Evolutionary conservation across 2,888 invertebrate genomes (phyloP), one percentile per base, ranked within the genome.

Genomic region (Leptinotarsa peninsularis): DNA sequence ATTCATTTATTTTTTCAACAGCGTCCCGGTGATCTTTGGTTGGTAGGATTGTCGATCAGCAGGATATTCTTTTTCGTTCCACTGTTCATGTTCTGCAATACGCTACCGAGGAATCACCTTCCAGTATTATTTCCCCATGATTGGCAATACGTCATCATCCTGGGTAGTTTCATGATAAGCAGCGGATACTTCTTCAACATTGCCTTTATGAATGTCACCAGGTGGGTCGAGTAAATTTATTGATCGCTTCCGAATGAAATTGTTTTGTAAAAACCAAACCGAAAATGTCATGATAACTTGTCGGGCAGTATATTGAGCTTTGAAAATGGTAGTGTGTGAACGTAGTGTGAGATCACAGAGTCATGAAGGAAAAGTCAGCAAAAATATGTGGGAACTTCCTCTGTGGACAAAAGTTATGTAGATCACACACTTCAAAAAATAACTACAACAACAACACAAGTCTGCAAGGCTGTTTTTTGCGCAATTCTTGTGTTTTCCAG

Each of bases 31-130:
- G 76, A 74, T 50, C 23, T 70, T 15, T 74, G 73, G 33, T 33
- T 77, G 17, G 79, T 75, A 63, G 52, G 58, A n/a, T n/a, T 81
- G 27, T 43, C 73, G 17, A 49, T 77, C 10, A n/a, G 78, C 5
- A 80, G 80, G 58, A 80, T 76, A 66, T 14, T 80, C 4, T 13
- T 79, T n/a, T 72, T 81, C 10, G 71, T 79, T 63, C 81, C 82
- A 0, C 67, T 75, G 18, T 80, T 75, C 60, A 74, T 77, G 56
- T 76, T 80, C n/a, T 80, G 80, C 50, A 78, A 80, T 56, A 78
- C 80, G 4, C 66, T 68, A 2, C 77, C 78, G 10, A 74, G 78
- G 18, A 68, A 54, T 14, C 78, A 80, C 67, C 52, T 77, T 13
- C 67, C 74, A 2, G 76, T 80, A 17, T 54, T 66, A 56, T 80